Base-by-base conservation (phyloP, 2,888 invertebrate species). In the Rapana venosa region DNA sequence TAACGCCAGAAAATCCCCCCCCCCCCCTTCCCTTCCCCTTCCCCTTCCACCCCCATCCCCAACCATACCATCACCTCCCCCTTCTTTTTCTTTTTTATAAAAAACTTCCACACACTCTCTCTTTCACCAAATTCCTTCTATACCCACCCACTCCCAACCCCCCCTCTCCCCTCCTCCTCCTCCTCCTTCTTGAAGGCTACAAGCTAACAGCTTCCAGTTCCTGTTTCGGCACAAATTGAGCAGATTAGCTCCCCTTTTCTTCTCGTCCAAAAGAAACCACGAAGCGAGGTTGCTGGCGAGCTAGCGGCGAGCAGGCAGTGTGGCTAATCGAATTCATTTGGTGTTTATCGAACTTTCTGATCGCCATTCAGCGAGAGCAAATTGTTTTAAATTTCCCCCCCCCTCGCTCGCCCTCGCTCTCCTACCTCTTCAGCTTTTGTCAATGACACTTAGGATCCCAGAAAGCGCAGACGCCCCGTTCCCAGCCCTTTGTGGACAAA, bases 321-420 rank as follows among this genome's bases (percentile, higher is more conserved):
- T 83, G 20, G 47, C 70, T 83, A 89, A 89, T 89, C 89, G 89
- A 89, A 89, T 89, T 89, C 70, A 89, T 89, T 89, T 85, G 83
- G 83, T 89, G 84, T 89, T 89, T 89, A 89, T 83, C 89, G 70
- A 84, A 89, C 35, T 89, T 89, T 89, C 89, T 83, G 85, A 85
- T 84, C 83, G 84, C 89, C 89, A 89, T 89, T 89, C 85, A 85
- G 58, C 70, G 66, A 74, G 35, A 89, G 89, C 89, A 89, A 89
- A 89, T 89, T 89, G 89, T 89, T 89, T 89, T 89, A 89, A 89
- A 84, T 84, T 83, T 58, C 58, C 81, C 81, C 83, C 74, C 74
- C n/a, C 74, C 26, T n/a, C 61, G 4, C 61, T 61, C 20, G 4
- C 30, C 74, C 2, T 2, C n/a, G 4, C n/a, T n/a, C 74, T 13